phyloP scores from a whole-genome alignment of 2,797 vertebrate species.

The Sebastes itinus region DNA sequence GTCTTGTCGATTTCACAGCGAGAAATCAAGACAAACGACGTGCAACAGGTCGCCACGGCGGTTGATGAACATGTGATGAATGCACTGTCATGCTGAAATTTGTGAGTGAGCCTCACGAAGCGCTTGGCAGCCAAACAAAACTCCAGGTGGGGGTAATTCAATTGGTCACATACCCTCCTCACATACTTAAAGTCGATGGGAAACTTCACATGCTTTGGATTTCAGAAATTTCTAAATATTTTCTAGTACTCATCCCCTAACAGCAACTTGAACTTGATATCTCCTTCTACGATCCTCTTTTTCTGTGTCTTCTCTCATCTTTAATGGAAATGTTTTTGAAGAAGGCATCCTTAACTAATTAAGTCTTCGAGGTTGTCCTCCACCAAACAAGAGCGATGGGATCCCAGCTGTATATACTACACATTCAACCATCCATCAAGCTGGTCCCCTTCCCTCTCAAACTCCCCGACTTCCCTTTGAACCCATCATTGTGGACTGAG shows the following conservation, averaged over 20 bases:
- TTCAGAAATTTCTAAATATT: conserved; percentile 11
- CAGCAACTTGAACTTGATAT: conserved; percentile 15
- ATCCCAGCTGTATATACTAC: conserved; percentile 64
- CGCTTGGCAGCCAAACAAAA: conserved; percentile 22
- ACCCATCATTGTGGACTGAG: conserved; percentile 25
- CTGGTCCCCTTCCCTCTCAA: conserved; percentile 24
- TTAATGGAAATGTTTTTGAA: conserved; percentile 62
- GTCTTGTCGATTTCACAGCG: conserved; percentile 53
- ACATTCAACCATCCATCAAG: conserved; percentile 63
- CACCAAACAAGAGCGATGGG: conserved; percentile 48
- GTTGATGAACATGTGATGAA: conserved; percentile 40
- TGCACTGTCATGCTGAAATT: conserved; percentile 24
- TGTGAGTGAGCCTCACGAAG: conserved; percentile 3
- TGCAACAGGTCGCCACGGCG: conserved; percentile 39
- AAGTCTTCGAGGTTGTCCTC: conserved; percentile 55
- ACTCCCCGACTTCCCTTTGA: conserved; percentile 55
- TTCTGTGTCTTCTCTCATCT: conserved; percentile 29
- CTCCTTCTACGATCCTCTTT: background rate
- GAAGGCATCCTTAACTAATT: conserved; percentile 70
- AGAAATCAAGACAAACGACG: conserved; percentile 43
- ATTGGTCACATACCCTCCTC: conserved; percentile 10
- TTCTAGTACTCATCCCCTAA: background rate
- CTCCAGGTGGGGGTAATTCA: conserved; percentile 47
- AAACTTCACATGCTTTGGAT: conserved; percentile 36
- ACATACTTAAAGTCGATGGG: background rate